Evolutionary conservation across 1,140 invertebrate species (phyloP), one percentile per base, ranked within the genome.

Genomic region (Drosophila mauritiana): DNA sequence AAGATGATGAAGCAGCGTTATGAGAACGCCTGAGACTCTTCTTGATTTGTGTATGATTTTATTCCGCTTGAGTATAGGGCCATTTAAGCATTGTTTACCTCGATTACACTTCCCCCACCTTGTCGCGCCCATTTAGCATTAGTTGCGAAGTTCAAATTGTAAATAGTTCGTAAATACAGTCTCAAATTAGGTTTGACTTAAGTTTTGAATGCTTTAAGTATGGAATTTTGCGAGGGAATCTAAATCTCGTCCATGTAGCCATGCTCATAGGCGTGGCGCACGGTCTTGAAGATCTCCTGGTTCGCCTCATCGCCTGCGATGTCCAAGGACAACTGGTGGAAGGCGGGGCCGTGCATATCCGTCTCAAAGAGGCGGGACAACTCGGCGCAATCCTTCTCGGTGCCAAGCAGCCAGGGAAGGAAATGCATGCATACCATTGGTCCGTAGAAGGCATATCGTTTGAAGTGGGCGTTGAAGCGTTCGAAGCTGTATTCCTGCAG

Each of bases 1-100:
- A 97, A 97, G 93, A 96, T 97, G 94, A 97, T 97, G 95, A 95
- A 96, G 79, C 95, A 95, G 25, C 93, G 96, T 55, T 97, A 96
- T 91, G 95, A 96, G 81, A 96, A 96, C 93, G 90, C 85, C 7
- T 89, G 37, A 68, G 34, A 12, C 39, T 36, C 39, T 36, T 7
- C 49, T 27, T 1, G 10, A 37, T 17, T 17, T 15, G 17, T 46
- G 34, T 45, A 43, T 45, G 20, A 45, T 27, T 12, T 64, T 40
- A 49, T 45, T 80, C 12, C 20, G 27, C 51, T 43, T 52, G 22
- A n/a, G 52, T 6, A n/a, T 62, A 27, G 13, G 39, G 37, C n/a
- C 51, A 37, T 45, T 42, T 68, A 53, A 31, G 39, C 53, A 55
- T 40, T 52, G 25, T 8, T 68, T 52, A 62, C 56, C 73, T 40